Evolutionary conservation across 2,113 vertebrate species (phyloP), one percentile per base, ranked within the genome.

Genomic region (Spilogale gracilis): DNA sequence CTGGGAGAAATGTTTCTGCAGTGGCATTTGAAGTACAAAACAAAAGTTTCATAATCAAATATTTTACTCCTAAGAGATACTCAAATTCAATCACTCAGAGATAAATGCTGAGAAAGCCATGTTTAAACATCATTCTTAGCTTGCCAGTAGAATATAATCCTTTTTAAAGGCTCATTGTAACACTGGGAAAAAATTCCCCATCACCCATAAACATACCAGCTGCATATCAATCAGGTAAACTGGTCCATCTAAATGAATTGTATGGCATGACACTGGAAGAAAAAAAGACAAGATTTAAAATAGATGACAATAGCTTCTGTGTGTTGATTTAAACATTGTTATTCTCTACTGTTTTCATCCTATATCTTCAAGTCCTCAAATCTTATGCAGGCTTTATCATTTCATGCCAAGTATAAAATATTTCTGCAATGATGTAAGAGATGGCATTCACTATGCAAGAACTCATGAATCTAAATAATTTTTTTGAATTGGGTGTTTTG

Each of bases 41-140:
- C 90, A 52, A 97, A 99, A 98, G 95, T 97, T 97, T 97, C 90
- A 81, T 98, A 98, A 98, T 98, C 97, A 93, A 94, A 97, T 98
- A 96, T 97, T 98, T 98, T 67, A 95, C 94, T 98, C 98, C 97
- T 97, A 93, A 96, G 98, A 98, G 98, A 98, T 96, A 95, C 97
- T 96, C 97, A 97, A 96, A 99, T 98, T 97, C 95, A 98, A 98
- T 98, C 0, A 4, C 71, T 88, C 95, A 20, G 92, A 97, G 98
- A 98, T 87, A 98, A 98, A 97, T 96, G 98, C 97, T 86, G 71
- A 94, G 81, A 98, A 98, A 98, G 96, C 95, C 97, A 98, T 98
- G 98, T 98, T 98, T 99, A 98, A 99, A 98, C 97, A 98, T 98
- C 97, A 98, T 98, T 94, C 96, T 97, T 97, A 98, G 96, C 89